Base-by-base conservation (phyloP, 2,797 vertebrate genomes). In the Pelobates cultripes region DNA sequence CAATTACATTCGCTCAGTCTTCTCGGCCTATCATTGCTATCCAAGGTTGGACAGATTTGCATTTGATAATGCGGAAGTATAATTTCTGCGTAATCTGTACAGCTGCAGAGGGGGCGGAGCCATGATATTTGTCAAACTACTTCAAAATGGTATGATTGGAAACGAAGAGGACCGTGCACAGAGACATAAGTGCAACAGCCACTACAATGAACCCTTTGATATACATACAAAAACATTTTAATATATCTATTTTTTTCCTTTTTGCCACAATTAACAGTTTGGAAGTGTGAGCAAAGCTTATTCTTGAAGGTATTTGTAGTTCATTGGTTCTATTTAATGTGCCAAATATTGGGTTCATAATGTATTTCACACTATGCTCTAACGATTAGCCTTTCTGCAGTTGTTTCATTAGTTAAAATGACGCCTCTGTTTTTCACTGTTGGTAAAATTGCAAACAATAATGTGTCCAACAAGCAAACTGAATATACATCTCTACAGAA, bases 301-400 rank as follows among this genome's bases (percentile, higher is more conserved):
- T 60, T 40, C 78, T 80, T 63, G 45, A 4, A 40, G 78, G 71
- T 47, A n/a, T 45, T 67, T 66, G 10, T 67, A 51, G 53, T 45
- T 69, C n/a, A 28, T 80, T 74, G 47, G 28, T 70, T 4, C 55
- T 41, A 68, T 6, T 51, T 51, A 10, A 51, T 51, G 47, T 51
- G 47, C 10, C 43, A 74, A 80, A 80, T 74, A 80, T 74, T 74
- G 42, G 57, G 64, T 68, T 68, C 73, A 80, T 74, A 69, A 74
- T 74, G 61, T 72, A 53, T 80, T 60, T 80, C 68, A 14, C 28
- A n/a, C 47, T 10, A 55, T 47, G 12, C 51, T 45, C 71, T 73
- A 60, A 74, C 57, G 72, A 74, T 69, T 41, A 73, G 61, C 74
- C 40, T 71, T 72, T 70, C 71, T 68, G 78, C 71, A 45, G 15